Conservation (phyloP, 2,888 invertebrate genomes). For the Calameuta filiformis region DNA sequence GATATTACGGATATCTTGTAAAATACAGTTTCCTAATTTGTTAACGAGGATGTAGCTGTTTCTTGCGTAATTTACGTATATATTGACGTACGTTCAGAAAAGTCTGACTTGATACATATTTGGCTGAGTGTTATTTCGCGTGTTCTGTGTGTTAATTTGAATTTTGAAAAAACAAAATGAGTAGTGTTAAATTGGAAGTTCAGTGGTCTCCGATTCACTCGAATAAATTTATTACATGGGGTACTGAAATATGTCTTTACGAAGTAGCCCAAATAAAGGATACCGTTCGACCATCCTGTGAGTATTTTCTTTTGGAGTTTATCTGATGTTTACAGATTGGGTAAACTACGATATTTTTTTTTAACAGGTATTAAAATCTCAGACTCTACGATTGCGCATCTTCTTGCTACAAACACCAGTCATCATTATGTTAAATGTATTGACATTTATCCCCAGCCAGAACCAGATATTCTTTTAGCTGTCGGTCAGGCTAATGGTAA, state of each 20-base stretch:
- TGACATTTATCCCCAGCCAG: constrained; percentile 84
- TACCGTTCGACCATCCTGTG: constrained; percentile 66
- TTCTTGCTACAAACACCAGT: constrained; percentile 78
- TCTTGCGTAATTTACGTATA: not conserved
- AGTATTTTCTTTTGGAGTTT: constrained; percentile 32
- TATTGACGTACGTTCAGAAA: not conserved
- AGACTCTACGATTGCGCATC: constrained; percentile 75
- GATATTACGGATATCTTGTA: not conserved
- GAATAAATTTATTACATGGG: constrained; percentile 91
- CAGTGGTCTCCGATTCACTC: constrained; percentile 86
- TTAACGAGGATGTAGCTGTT: not conserved
- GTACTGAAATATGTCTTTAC: constrained; percentile 89
- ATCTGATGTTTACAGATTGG: constrained; percentile 24
- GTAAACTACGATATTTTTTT: constrained; percentile 13
- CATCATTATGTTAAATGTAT: constrained; percentile 87
- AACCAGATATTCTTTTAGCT: constrained; percentile 84
- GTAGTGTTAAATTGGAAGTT: constrained; percentile 78
- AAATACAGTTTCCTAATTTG: not conserved
- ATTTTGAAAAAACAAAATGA: constrained; percentile 61
- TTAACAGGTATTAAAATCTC: constrained; percentile 76
- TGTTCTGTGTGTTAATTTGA: not conserved
- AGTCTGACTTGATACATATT: not conserved
- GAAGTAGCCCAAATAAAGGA: constrained; percentile 77
- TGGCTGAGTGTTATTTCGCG: not conserved
- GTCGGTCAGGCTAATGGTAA: constrained; percentile 91